Conservation (phyloP, 2,113 vertebrate genomes). For the Naja naja region DNA sequence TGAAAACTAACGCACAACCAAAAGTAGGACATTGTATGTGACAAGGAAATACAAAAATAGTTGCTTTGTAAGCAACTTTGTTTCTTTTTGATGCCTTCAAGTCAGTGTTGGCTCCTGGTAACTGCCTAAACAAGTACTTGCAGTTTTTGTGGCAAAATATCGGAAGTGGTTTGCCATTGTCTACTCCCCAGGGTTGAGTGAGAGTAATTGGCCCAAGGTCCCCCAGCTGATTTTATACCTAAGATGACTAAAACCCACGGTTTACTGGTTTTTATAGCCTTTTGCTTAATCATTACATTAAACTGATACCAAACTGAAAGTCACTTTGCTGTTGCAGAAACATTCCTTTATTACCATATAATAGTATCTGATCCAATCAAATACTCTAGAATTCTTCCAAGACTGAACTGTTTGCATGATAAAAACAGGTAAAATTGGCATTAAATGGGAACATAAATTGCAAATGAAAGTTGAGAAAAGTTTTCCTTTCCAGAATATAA, state of each 20-base stretch:
- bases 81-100: not conserved
- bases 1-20: not conserved
- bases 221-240: not conserved
- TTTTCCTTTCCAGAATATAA: not conserved
- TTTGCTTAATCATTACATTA: not conserved
- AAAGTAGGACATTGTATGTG: not conserved
- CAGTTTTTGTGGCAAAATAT: not conserved
- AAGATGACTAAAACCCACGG: not conserved
- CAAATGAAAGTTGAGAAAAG: not conserved
- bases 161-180: not conserved
- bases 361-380: not conserved
- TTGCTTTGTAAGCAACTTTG: not conserved
- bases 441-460: not conserved
- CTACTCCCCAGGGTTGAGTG: not conserved
- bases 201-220: not conserved
- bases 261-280: not conserved
- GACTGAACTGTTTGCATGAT: not conserved
- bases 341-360: not conserved
- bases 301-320: not conserved
- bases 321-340: not conserved
- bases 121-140: not conserved
- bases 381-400: not conserved
- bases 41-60: not conserved
- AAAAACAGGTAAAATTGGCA: not conserved
- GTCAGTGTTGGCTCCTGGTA: not conserved